phyloP scores from a whole-genome alignment of 2,797 vertebrate genomes.

The Odontamblyopus lacepedii region DNA sequence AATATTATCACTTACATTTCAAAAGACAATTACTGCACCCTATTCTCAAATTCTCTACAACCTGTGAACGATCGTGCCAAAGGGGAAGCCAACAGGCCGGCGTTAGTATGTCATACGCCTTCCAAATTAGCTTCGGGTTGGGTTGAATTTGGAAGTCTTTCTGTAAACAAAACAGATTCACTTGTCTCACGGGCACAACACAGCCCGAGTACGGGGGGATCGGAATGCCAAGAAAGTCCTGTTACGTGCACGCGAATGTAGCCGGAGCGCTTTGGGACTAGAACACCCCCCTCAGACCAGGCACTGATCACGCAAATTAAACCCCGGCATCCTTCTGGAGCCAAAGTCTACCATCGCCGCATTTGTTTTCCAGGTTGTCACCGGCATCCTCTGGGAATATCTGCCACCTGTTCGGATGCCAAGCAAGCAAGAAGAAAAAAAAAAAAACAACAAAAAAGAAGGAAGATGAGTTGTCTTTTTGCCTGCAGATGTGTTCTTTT shows the following conservation, averaged over 20 bases:
- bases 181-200: conserved; percentile 31
- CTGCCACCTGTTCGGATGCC: conserved; percentile 68
- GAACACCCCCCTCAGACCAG: conserved; percentile 49
- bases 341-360: conserved; percentile 52
- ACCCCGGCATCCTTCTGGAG: conserved; percentile 55
- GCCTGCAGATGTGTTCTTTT: conserved; percentile 37
- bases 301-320: conserved; percentile 71
- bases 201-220: neutral
- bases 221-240: conserved; percentile 27
- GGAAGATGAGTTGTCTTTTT: conserved; percentile 14
- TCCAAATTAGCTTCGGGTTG: conserved; percentile 62
- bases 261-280: conserved; percentile 52
- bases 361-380: conserved; percentile 74
- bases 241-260: conserved; percentile 43
- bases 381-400: conserved; percentile 49
- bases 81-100: conserved; percentile 56
- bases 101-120: conserved; percentile 55
- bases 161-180: conserved; percentile 55
- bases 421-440: conserved; percentile 19
- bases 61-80: conserved; percentile 43
- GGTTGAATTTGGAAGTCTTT: conserved; percentile 51
- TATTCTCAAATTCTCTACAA: conserved; percentile 34
- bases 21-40: too few relatives aligned
- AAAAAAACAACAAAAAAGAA: conserved; percentile 11
- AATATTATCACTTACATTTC: too few relatives aligned